Conservation (phyloP, 2,797 vertebrate species). For the Poecilia picta region DNA sequence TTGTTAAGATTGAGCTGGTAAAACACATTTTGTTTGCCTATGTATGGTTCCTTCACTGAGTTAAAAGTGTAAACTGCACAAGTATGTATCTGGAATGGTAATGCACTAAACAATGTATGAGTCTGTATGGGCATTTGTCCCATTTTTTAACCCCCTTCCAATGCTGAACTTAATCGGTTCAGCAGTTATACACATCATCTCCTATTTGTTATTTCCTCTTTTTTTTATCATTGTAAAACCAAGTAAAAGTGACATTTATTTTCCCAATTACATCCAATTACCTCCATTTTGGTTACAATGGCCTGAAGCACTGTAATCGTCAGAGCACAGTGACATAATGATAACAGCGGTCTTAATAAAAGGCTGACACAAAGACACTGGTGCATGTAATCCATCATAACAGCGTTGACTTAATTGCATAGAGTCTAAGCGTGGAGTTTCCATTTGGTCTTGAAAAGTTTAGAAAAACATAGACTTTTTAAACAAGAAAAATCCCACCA, state of each 20-base stretch:
- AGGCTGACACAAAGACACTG: background rate
- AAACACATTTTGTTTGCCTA: background rate
- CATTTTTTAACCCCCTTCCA: background rate
- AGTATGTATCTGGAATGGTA: background rate
- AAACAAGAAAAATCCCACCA: background rate
- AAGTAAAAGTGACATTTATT: conserved; percentile 1
- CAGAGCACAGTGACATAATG: background rate
- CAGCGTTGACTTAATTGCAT: background rate
- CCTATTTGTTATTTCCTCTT: background rate
- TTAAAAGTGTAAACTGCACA: background rate
- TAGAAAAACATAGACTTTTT: background rate
- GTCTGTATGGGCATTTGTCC: background rate
- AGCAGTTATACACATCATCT: background rate
- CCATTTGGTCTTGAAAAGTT: background rate
- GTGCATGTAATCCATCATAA: background rate
- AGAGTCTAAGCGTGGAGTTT: background rate
- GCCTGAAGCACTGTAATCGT: background rate
- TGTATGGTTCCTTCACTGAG: background rate
- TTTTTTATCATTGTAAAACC: background rate
- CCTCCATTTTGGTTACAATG: background rate
- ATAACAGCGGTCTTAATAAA: background rate
- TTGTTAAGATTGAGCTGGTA: background rate
- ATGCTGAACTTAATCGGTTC: background rate
- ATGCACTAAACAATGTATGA: background rate
- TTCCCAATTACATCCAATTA: conserved; percentile 1